Conservation (phyloP, 2,888 invertebrate species). For the Cephus pulcher region DNA sequence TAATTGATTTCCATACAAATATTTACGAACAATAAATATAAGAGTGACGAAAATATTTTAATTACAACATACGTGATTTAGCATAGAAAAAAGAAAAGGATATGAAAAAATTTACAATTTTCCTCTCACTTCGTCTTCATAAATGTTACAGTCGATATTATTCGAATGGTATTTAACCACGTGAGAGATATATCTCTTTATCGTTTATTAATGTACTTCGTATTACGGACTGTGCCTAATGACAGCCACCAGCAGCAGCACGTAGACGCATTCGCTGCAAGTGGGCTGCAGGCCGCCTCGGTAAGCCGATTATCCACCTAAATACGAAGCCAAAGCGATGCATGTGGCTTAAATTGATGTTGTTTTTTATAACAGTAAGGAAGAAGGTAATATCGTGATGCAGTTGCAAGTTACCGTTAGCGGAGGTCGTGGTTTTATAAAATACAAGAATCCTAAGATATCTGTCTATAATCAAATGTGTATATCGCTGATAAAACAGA, state of each 20-base stretch:
- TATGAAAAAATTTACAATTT: not conserved
- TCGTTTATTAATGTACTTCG: not conserved
- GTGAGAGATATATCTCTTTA: not conserved
- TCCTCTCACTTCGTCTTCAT: not conserved
- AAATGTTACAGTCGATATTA: not conserved
- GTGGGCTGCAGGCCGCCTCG: slow-evolving; percentile 51
- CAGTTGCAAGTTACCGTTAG: not conserved
- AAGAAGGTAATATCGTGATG: not conserved
- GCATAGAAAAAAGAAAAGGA: not conserved
- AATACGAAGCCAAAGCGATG: slow-evolving; percentile 65
- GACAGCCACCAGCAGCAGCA: slow-evolving; percentile 28
- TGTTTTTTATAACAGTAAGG: slow-evolving; percentile 18
- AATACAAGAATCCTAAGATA: not conserved
- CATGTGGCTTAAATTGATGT: slow-evolving; percentile 63
- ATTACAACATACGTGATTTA: not conserved
- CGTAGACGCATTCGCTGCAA: slow-evolving; percentile 46
- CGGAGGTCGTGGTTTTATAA: not conserved
- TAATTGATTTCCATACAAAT: not conserved
- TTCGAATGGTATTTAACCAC: not conserved
- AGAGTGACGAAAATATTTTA: not conserved
- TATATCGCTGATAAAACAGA: not conserved
- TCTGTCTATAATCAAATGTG: not conserved
- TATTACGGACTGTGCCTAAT: slow-evolving; percentile 24
- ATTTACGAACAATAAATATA: not conserved
- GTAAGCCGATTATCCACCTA: slow-evolving; percentile 65